Conservation (phyloP, 2,797 vertebrate species). For the Acipenser transmontanus region DNA sequence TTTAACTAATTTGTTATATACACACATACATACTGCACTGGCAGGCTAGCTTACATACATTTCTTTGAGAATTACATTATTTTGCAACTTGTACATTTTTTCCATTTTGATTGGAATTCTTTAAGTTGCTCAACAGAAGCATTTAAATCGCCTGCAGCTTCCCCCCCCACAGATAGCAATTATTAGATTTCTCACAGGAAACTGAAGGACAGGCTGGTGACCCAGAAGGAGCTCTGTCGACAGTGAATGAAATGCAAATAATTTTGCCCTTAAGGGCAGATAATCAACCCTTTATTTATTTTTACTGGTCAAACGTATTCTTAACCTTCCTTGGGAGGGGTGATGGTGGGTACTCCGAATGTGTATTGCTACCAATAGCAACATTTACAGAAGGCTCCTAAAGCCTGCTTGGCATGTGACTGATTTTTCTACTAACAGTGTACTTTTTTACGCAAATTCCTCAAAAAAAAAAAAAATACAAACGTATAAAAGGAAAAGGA, state of each 20-base stretch:
- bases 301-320: background rate
- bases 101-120: no score
- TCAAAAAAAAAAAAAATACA: background rate
- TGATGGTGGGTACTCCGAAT: background rate
- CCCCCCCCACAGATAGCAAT: constrained; percentile 2
- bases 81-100: no score
- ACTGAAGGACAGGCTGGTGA: background rate
- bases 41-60: no score
- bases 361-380: constrained; percentile 20
- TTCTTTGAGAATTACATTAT: background rate
- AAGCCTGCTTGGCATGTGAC: constrained; percentile 14
- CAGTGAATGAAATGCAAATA: background rate
- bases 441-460: background rate
- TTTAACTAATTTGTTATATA: no score
- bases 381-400: constrained; percentile 17
- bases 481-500: background rate
- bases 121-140: background rate
- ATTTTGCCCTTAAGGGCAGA: background rate
- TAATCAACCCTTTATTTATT: background rate
- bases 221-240: background rate
- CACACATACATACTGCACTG: no score
- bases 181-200: constrained; percentile 1
- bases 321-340: background rate
- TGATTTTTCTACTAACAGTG: background rate
- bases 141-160: constrained; percentile 5